phyloP scores from a whole-genome alignment of 1,140 invertebrate genomes.

The Lasioglossum baleicum region DNA sequence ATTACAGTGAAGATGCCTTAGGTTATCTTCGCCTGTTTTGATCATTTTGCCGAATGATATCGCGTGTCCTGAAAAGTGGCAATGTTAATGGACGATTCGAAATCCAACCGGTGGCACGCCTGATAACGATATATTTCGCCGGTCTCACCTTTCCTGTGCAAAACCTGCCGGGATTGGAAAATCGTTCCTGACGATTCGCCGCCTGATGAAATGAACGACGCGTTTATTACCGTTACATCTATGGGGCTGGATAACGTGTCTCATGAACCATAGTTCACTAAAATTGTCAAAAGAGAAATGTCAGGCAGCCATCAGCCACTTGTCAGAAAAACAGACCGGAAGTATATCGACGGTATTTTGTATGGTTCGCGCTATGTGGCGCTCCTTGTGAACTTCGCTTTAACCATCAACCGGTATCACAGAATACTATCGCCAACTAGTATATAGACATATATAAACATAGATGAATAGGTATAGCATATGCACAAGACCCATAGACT shows the following conservation, averaged over 20 bases:
- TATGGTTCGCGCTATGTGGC: conserved; percentile 3
- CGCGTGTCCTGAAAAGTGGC: conserved; percentile 30
- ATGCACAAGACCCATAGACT: no score
- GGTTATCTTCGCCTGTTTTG: conserved; percentile 66
- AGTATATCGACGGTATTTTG: conserved; percentile 9
- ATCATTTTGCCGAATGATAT: conserved; percentile 64
- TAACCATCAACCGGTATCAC: not conserved
- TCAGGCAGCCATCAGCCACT: conserved; percentile 54
- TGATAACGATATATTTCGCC: conserved; percentile 25
- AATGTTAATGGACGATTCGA: conserved; percentile 48
- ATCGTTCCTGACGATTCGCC: not conserved
- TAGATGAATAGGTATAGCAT: no score
- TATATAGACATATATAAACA: no score
- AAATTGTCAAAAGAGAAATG: conserved; percentile 48
- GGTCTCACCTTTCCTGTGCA: conserved; percentile 54
- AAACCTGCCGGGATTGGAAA: conserved; percentile 44
- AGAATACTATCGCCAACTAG: no score
- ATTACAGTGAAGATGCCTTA: conserved; percentile 59
- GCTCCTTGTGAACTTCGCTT: not conserved
- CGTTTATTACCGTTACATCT: conserved; percentile 25
- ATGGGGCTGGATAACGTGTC: not conserved
- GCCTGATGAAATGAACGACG: not conserved
- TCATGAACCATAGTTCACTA: conserved; percentile 12
- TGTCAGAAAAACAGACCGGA: conserved; percentile 51
- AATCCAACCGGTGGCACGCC: conserved; percentile 59